phyloP scores from a whole-genome alignment of 2,113 vertebrate genomes.

The Cercocebus atys region DNA sequence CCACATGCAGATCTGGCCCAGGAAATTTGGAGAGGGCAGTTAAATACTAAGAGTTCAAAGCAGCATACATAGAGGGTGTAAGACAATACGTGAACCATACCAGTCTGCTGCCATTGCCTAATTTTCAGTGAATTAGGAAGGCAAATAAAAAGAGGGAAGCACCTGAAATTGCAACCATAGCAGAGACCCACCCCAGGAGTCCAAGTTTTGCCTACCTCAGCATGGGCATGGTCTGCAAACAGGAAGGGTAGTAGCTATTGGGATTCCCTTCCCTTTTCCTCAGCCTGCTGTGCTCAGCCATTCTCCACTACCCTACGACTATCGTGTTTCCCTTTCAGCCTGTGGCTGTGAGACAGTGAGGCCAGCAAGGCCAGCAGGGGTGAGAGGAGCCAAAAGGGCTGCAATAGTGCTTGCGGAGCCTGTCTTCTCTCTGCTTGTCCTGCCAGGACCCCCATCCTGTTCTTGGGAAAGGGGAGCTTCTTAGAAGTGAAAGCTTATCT shows the following conservation, averaged over 20 bases:
- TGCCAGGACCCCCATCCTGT: not conserved
- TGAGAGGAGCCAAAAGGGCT: not conserved
- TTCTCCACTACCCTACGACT: not conserved
- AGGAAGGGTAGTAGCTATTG: not conserved
- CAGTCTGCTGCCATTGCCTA: not conserved
- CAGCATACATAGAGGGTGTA: not conserved
- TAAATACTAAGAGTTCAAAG: not conserved
- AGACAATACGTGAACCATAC: not conserved
- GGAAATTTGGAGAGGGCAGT: not conserved
- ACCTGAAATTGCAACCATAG: not conserved
- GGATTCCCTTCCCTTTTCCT: not conserved
- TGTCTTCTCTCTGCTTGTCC: not conserved
- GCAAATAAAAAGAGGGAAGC: not conserved
- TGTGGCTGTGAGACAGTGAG: not conserved
- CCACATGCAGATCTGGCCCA: not conserved
- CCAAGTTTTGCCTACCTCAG: not conserved
- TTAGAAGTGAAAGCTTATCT: not conserved
- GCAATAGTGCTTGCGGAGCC: not conserved
- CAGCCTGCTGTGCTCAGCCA: not conserved
- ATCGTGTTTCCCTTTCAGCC: not conserved
- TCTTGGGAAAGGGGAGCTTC: not conserved
- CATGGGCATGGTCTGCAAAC: not conserved
- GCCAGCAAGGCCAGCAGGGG: not conserved
- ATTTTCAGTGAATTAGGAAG: not conserved
- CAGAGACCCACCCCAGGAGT: not conserved